Evolutionary conservation across 2,888 invertebrate species (phyloP).

Genomic region (Tetragonula carbonaria): DNA sequence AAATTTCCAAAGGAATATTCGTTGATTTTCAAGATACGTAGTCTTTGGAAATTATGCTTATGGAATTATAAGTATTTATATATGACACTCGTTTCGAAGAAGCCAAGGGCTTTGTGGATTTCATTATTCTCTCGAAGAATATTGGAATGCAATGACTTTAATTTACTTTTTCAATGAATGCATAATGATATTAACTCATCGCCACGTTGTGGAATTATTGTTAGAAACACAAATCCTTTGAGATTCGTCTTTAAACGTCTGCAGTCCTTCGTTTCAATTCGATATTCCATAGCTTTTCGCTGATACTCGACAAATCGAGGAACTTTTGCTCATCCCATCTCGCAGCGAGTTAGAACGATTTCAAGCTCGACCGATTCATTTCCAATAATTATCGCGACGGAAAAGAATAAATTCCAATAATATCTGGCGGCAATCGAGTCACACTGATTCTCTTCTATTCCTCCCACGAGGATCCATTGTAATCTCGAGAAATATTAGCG

Average conservation of each 20-base stretch:
- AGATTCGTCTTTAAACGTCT: background rate
- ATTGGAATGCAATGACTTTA: background rate
- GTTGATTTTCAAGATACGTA: background rate
- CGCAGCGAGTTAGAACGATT: constrained; percentile 14
- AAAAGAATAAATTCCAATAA: constrained; percentile 50
- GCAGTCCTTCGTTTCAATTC: background rate
- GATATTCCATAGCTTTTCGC: background rate
- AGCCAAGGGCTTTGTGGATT: no score
- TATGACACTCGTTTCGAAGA: no score
- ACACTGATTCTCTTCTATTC: constrained; percentile 22
- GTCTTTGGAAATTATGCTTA: no score
- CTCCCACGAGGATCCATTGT: constrained; percentile 24
- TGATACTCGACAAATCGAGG: background rate
- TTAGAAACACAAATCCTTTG: background rate
- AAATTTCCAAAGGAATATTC: constrained; percentile 1
- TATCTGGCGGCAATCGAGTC: constrained; percentile 43
- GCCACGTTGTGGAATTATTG: background rate
- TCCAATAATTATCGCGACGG: constrained; percentile 51
- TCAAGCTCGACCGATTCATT: constrained; percentile 31
- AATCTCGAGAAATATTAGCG: constrained; percentile 24
- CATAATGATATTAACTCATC: background rate
- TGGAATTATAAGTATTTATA: no score
- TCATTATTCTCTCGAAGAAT: no score
- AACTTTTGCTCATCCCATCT: constrained; percentile 21
- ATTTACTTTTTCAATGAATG: no score